Evolutionary conservation across 2,888 invertebrate species (phyloP).

Genomic region (Minunthozetes semirufus): DNA sequence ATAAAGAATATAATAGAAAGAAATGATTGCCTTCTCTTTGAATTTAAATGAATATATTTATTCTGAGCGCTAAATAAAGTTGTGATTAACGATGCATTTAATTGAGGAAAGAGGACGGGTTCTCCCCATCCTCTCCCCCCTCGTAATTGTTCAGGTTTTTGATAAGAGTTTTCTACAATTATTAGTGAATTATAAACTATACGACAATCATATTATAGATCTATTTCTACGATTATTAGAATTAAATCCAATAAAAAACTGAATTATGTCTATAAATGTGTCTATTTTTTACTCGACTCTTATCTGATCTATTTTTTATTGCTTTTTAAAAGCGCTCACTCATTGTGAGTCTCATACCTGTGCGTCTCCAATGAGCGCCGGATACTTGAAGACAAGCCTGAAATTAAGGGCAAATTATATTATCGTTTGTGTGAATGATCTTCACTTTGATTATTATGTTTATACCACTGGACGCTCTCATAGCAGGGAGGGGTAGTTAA

Average conservation of each 20-base stretch:
- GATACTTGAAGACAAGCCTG: slow-evolving; percentile 12
- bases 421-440: not conserved
- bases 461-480: slow-evolving; percentile 25
- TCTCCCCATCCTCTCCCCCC: no score
- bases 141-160: not conserved
- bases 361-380: not conserved
- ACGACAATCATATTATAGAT: not conserved
- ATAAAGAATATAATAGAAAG: not conserved
- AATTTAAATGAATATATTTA: no score
- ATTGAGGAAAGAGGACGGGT: slow-evolving; percentile 1
- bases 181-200: not conserved
- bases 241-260: not conserved
- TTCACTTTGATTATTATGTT: not conserved
- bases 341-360: no score
- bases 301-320: not conserved
- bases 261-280: no score
- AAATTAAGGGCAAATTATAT: not conserved
- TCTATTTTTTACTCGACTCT: no score
- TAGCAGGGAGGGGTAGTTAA: slow-evolving; percentile 28
- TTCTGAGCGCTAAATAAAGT: no score
- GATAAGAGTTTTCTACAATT: not conserved
- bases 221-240: not conserved
- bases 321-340: no score
- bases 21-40: not conserved
- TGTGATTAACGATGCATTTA: not conserved